Conservation (phyloP, 2,113 vertebrate genomes). For the Lepus timidus region DNA sequence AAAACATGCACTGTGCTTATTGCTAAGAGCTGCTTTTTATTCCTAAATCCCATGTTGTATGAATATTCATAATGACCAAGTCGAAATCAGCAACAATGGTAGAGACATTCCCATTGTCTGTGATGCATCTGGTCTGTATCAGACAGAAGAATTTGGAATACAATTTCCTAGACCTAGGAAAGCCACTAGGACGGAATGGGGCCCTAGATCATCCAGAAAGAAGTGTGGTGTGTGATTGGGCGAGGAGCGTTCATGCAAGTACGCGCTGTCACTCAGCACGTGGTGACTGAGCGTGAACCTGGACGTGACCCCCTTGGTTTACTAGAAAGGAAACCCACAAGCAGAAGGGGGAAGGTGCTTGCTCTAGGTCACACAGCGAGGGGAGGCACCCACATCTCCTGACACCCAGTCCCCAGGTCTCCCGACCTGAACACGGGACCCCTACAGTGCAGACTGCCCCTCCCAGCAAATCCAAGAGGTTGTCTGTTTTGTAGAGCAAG, state of each 20-base stretch:
- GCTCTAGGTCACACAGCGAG: background rate
- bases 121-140: background rate
- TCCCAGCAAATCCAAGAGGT: background rate
- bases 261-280: background rate
- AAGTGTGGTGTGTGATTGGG: background rate
- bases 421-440: background rate
- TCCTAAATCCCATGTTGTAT: conserved; percentile 1
- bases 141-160: conserved; percentile 11
- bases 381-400: background rate
- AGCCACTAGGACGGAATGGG: background rate
- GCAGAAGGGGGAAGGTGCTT: background rate
- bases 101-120: background rate
- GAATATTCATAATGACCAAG: conserved; percentile 3
- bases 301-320: background rate
- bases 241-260: background rate
- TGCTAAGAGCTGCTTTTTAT: background rate
- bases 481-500: background rate
- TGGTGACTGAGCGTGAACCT: background rate
- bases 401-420: background rate
- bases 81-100: conserved; percentile 21
- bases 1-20: background rate
- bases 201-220: background rate
- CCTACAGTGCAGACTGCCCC: background rate
- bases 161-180: background rate
- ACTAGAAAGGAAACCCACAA: background rate